A percentile compares a stretch with the other conserved stretches of the same genome.
phyloP scores from a whole-genome alignment of 2,888 invertebrate species.

The Cataglyphis livida region DNA sequence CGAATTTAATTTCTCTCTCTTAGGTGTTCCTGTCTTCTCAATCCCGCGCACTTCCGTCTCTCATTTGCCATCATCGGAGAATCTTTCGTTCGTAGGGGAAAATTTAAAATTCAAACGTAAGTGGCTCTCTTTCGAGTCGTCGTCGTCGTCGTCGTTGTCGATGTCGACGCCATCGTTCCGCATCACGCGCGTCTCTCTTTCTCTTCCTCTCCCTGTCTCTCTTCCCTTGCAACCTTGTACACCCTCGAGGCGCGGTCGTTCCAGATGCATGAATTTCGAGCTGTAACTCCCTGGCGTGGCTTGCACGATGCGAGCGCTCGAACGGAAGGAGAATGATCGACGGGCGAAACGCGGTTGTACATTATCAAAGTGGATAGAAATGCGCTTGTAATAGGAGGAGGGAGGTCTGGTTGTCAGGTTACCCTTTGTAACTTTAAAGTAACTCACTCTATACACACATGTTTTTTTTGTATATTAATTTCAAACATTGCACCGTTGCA shows the following conservation, averaged over 20 bases:
- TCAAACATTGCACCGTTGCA: not conserved
- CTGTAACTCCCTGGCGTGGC: conserved; percentile 60
- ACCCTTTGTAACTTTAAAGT: conserved; percentile 42
- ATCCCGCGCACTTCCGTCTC: conserved; percentile 48
- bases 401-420: conserved; percentile 42
- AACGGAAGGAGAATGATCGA: conserved; percentile 46
- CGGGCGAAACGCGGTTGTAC: conserved; percentile 47
- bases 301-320: conserved; percentile 46
- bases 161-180: conserved; percentile 61
- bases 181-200: conserved; percentile 67
- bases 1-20: conserved; percentile 73
- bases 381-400: conserved; percentile 34
- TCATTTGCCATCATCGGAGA: conserved; percentile 57
- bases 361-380: conserved; percentile 52
- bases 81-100: conserved; percentile 75
- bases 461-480: conserved; percentile 51
- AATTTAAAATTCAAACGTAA: conserved; percentile 81
- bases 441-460: conserved; percentile 12
- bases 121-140: conserved; percentile 75
- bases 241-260: conserved; percentile 78
- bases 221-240: conserved; percentile 71
- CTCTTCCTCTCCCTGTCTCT: conserved; percentile 50
- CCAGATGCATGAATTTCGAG: conserved; percentile 78
- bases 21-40: conserved; percentile 66
- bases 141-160: conserved; percentile 58